Evolutionary conservation across 2,888 invertebrate species (phyloP), one percentile per base, ranked within the genome.

Genomic region (Halictus ligatus): DNA sequence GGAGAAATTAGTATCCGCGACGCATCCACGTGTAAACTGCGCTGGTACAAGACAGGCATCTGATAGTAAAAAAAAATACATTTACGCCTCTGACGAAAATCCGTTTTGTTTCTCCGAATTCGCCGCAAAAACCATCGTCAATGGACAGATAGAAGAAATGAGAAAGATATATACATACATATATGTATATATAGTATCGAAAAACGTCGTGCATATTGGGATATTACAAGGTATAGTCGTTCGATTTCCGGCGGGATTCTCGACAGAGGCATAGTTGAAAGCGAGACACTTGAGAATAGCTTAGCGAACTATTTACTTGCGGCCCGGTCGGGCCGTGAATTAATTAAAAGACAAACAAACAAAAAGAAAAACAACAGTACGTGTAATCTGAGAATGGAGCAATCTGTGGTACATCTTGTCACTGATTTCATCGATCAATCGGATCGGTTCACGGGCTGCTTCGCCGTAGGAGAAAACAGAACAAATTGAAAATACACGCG

Each of bases 241-340:
- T 43, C 18, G 67, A 81, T 71, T 43, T n/a, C 71, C 40, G n/a
- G 21, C 25, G 21, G 83, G 84, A 88, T 89, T 83, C 80, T 89
- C 89, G 88, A 89, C 78, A 86, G 84, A 84, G 75, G 46, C 89
- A 86, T 86, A 83, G 72, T 86, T 83, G 54, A 83, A 87, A 83
- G 83, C 88, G 90, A 87, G 89, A 87, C 92, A 89, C 89, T 89
- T 88, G 91, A 92, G 92, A 92, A 92, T 89, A 91, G 90, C 86
- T 88, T 84, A 83, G 86, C 87, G 84, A 84, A 82, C 87, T 83
- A 80, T 88, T 71, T 76, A 83, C 72, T 83, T 84, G 72, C 81
- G 84, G 35, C 75, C 75, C 85, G 73, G 82, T 83, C 85, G 43
- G 80, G 75, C 69, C 75, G 80, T 84, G 85, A 83, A 81, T 69